Evolutionary conservation across 2,888 invertebrate species (phyloP).

Genomic region (Cynaeus angustus): DNA sequence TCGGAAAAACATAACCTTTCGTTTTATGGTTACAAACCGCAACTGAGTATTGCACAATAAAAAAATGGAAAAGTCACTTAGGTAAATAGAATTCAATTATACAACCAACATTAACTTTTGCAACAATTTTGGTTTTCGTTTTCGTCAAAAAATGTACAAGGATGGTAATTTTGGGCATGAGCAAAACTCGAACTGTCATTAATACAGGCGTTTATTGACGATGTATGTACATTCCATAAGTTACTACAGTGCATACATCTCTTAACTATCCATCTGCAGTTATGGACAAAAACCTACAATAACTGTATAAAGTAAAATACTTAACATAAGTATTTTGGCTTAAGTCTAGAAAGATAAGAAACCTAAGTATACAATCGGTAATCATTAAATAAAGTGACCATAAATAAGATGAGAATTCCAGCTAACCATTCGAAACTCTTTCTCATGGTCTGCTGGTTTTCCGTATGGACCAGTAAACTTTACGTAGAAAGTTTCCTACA

Average conservation of each 20-base stretch:
- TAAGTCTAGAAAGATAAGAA: slow-evolving; percentile 20
- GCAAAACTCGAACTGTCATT: slow-evolving; percentile 3
- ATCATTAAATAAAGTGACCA: slow-evolving; percentile 40
- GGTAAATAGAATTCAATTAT: background rate
- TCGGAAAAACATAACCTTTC: slow-evolving; percentile 27
- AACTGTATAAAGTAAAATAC: slow-evolving; percentile 37
- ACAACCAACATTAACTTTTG: too few relatives aligned
- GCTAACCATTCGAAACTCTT: slow-evolving; percentile 25
- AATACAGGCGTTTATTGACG: slow-evolving; percentile 33
- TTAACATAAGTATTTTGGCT: slow-evolving; percentile 45
- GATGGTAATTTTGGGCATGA: background rate
- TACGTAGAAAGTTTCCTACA: slow-evolving; percentile 52
- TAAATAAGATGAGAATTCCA: slow-evolving; percentile 41
- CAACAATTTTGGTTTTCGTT: too few relatives aligned
- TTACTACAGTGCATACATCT: slow-evolving; percentile 38
- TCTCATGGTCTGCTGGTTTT: slow-evolving; percentile 52
- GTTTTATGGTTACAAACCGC: slow-evolving; percentile 22
- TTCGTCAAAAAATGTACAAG: too few relatives aligned
- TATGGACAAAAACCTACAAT: slow-evolving; percentile 18
- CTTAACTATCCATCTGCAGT: slow-evolving; percentile 10
- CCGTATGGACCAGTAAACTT: slow-evolving; percentile 63
- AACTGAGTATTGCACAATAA: slow-evolving; percentile 21
- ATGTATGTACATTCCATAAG: slow-evolving; percentile 38
- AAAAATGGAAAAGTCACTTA: slow-evolving; percentile 15
- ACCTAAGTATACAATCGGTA: slow-evolving; percentile 33